Conservation (phyloP, 1,140 invertebrate genomes). For the Drosophila serrata region DNA sequence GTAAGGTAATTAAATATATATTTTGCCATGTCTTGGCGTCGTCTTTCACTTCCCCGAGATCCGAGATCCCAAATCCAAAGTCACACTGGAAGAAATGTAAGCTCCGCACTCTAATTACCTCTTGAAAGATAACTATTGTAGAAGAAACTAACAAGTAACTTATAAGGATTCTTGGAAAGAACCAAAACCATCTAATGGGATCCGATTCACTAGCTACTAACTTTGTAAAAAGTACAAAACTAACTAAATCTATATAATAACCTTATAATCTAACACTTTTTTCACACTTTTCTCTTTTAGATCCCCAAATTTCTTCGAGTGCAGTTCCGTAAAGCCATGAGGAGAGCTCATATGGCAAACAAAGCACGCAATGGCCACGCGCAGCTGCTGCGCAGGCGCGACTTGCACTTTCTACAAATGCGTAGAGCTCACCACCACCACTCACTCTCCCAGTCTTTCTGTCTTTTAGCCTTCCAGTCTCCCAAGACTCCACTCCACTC, state of each 20-base stretch:
- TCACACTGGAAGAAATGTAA: neutral
- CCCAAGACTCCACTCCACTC: conserved; percentile 4
- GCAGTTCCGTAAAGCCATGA: neutral
- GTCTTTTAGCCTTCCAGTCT: conserved; percentile 1
- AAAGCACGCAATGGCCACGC: conserved; percentile 79
- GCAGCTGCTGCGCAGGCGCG: conserved; percentile 74
- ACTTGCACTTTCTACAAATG: conserved; percentile 83
- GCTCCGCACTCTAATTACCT: too few species aligned
- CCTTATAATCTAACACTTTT: neutral
- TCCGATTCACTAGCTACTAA: neutral
- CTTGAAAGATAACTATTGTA: neutral
- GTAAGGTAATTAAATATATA: conserved; percentile 75
- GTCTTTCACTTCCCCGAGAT: conserved; percentile 17
- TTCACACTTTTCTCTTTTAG: neutral
- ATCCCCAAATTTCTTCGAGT: neutral
- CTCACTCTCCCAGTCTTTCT: neutral
- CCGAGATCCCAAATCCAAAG: conserved; percentile 11
- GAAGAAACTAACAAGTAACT: too few species aligned
- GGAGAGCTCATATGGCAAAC: conserved; percentile 68
- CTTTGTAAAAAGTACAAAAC: too few species aligned
- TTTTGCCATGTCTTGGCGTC: conserved; percentile 31
- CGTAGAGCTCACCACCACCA: conserved; percentile 61
- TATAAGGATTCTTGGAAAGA: too few species aligned
- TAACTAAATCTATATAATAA: neutral
- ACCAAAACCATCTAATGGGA: neutral